phyloP scores from a whole-genome alignment of 2,113 vertebrate genomes.

The Cyanocitta stelleri region DNA sequence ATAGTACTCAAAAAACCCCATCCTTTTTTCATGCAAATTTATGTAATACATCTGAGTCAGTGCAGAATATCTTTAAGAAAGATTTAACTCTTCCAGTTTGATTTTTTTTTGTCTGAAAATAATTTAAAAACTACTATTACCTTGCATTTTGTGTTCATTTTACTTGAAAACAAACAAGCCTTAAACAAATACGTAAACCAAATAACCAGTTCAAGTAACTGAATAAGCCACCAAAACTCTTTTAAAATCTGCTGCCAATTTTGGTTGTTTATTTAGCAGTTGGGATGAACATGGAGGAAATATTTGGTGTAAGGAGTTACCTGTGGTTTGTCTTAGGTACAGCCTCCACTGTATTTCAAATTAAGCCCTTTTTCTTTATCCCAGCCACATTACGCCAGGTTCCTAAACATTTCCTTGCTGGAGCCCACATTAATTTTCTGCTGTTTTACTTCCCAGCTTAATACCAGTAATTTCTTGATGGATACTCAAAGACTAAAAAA shows the following conservation, averaged over 20 bases:
- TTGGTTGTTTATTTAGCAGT: neutral
- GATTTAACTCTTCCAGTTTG: neutral
- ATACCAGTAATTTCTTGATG: neutral
- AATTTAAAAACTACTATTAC: neutral
- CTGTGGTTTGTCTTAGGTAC: neutral
- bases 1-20: neutral
- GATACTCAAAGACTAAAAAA: neutral
- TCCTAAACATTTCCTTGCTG: neutral
- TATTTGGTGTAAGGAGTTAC: neutral
- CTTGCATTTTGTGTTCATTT: neutral
- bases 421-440: neutral
- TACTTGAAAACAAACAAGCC: neutral
- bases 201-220: neutral
- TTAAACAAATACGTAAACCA: neutral
- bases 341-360: neutral
- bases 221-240: neutral
- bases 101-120: neutral
- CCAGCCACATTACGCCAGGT: neutral
- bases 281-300: neutral
- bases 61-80: neutral
- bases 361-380: neutral
- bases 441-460: neutral
- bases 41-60: neutral
- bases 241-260: neutral
- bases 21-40: neutral